A percentile compares a stretch with the other conserved stretches of the same genome.
These are phyloP conservation scores for Drosophila phalerata DNA, from an alignment of 2,888 invertebrate species.

Conservation along the genomic window DNA sequence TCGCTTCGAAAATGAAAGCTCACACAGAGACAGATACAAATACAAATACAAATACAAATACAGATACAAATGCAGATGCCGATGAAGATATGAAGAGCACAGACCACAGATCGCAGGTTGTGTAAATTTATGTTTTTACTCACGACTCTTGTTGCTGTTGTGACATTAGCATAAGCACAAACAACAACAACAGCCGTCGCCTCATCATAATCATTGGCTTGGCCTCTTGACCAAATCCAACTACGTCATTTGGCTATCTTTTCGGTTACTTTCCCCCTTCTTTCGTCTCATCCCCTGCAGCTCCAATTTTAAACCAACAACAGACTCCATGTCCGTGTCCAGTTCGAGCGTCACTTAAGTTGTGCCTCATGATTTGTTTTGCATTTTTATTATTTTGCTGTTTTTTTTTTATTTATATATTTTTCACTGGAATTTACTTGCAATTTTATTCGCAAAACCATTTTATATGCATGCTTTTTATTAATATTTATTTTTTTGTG, in stretches of 20 bases:
- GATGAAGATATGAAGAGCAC: conserved; percentile 32
- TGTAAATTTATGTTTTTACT: conserved; percentile 65
- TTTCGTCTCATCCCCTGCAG: background rate
- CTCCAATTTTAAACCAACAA: background rate
- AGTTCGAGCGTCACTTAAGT: conserved; percentile 29
- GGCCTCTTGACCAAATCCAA: conserved; percentile 64
- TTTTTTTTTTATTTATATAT: conserved; percentile 10
- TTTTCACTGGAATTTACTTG: conserved; percentile 64
- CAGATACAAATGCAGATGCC: conserved; percentile 25
- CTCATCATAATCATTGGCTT: conserved; percentile 42
- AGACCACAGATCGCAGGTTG: conserved; percentile 66
- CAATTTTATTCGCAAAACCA: conserved; percentile 59
- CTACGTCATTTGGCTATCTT: conserved; percentile 65
- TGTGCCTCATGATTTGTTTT: conserved; percentile 63
- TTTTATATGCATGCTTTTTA: conserved; percentile 49
- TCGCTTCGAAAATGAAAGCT: conserved; percentile 84
- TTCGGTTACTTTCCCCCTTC: conserved; percentile 38
- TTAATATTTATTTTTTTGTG: conserved; percentile 22
- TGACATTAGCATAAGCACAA: conserved; percentile 69
- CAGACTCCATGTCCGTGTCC: conserved; percentile 21
- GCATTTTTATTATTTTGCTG: conserved; percentile 33
- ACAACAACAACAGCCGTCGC: conserved; percentile 15
- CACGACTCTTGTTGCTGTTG: conserved; percentile 57
- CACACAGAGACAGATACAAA: conserved; percentile 53
- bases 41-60: conserved; percentile 19